These are phyloP conservation scores for Anolis carolinensis DNA, from an alignment of 2,113 vertebrate species.

Conservation along the genomic window DNA sequence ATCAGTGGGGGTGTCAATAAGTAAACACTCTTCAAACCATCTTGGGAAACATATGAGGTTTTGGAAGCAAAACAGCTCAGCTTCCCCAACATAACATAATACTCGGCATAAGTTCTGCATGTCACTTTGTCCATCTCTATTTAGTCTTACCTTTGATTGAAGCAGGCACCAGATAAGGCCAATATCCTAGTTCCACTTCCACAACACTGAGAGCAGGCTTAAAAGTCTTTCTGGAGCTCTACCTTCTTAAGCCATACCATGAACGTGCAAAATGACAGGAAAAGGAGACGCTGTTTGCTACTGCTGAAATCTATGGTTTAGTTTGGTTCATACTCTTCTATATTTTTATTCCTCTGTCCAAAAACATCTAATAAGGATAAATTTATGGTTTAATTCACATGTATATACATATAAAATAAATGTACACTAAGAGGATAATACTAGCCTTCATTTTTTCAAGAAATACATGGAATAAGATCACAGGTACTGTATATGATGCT, in stretches of 20 bases:
- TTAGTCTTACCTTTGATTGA: slow-evolving; percentile 68
- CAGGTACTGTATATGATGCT: not conserved
- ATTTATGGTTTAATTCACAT: slow-evolving; percentile 24
- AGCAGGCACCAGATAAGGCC: slow-evolving; percentile 60
- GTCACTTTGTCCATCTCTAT: slow-evolving; percentile 35
- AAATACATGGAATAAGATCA: not conserved
- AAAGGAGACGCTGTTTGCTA: slow-evolving; percentile 48
- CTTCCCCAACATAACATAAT: slow-evolving; percentile 20
- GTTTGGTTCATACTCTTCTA: slow-evolving; percentile 23
- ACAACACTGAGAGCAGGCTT: slow-evolving; percentile 59
- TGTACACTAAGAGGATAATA: not conserved
- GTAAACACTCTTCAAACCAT: not conserved
- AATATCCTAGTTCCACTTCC: slow-evolving; percentile 65
- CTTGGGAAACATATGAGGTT: not conserved
- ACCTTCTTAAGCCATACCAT: slow-evolving; percentile 57
- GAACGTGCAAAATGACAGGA: slow-evolving; percentile 49
- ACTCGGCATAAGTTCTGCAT: slow-evolving; percentile 29
- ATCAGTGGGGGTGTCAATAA: not conserved
- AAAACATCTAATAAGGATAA: slow-evolving; percentile 24
- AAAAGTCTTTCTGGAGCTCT: slow-evolving; percentile 61
- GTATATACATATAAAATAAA: not conserved
- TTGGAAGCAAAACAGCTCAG: not conserved
- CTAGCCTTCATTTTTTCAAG: not conserved
- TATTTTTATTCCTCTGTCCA: slow-evolving; percentile 14
- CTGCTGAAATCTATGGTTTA: slow-evolving; percentile 44